Evolutionary conservation across 2,797 vertebrate genomes (phyloP), one percentile per base, ranked within the genome.

Genomic region (Cottoperca gobio): DNA sequence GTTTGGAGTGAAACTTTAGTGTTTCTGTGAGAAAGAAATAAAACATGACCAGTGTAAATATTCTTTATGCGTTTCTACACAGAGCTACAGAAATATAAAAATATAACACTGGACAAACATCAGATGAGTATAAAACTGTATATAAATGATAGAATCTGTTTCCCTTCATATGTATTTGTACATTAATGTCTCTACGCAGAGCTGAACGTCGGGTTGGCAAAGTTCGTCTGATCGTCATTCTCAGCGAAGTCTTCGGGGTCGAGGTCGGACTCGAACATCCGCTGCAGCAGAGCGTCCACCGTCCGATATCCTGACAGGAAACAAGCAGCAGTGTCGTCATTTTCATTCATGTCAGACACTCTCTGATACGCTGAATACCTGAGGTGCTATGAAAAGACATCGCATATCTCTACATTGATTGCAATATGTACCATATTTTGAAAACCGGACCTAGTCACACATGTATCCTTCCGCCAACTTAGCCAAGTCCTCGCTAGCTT

Each of bases 191-290:
- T 24, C 58, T 82, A 93, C 16, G 55, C 78, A 0, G 89, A 81
- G 73, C 90, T 76, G 6, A 95, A 97, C 8, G 52, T 72, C 2
- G 86, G 92, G 60, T 93, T 95, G 16, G 87, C 40, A 61, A 95
- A 94, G 73, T 88, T 89, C 0, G 65, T 87, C 53, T 89, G 58
- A 40, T 95, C 93, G 5, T 96, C 94, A 6, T 92, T 83, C 69
- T 95, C 95, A 0, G 91, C 92, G 26, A 96, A 92, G 0, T 97
- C 96, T 28, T 97, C 96, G 0, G 94, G 93, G 42, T 94, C 89
- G 16, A 97, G 94, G 81, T 99, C 97, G 2, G 93, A 94, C 87
- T 99, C 97, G 11, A 99, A 99, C 95, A 98, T 98, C 12, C 95
- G 94, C 90, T 98, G 97, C 26, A 98, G 88, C 81, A 99, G 89